Evolutionary conservation across 1,140 invertebrate genomes (phyloP).

Genomic region (Drosophila busckii): DNA sequence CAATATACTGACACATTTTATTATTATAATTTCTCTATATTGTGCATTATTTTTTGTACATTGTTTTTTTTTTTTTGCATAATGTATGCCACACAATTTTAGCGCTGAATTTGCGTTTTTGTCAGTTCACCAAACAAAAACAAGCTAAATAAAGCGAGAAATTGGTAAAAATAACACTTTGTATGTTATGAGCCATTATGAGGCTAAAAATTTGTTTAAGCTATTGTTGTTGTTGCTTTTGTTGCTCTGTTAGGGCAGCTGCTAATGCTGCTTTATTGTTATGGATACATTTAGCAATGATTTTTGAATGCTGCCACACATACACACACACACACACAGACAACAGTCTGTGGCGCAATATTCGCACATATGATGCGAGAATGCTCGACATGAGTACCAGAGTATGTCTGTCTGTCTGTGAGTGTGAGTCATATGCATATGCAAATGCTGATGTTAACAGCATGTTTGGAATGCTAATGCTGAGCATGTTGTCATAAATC

Average conservation of each 20-base stretch:
- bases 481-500: conserved; percentile 36
- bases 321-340: too few relatives aligned
- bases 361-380: conserved; percentile 39
- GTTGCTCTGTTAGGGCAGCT: conserved; percentile 37
- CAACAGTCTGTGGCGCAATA: conserved; percentile 17
- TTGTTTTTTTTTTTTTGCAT: conserved; percentile 42
- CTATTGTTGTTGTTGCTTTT: conserved; percentile 16
- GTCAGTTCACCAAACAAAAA: conserved; percentile 19
- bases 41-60: not conserved
- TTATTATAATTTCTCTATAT: conserved; percentile 31
- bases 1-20: too few relatives aligned
- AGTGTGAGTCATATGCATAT: conserved; percentile 49
- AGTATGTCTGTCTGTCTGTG: conserved; percentile 9
- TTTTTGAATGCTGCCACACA: too few relatives aligned
- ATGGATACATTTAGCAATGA: conserved; percentile 46
- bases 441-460: conserved; percentile 71
- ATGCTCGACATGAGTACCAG: conserved; percentile 10
- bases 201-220: conserved; percentile 57
- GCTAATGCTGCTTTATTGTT: conserved; percentile 70
- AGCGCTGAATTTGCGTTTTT: conserved; percentile 60
- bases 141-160: conserved; percentile 5
- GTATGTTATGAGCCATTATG: conserved; percentile 70
- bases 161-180: conserved; percentile 43
- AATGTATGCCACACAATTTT: conserved; percentile 59
- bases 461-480: conserved; percentile 62